These are phyloP conservation scores for Zaprionus ghesquierei DNA, from an alignment of 1,140 invertebrate genomes.

Conservation along the genomic window DNA sequence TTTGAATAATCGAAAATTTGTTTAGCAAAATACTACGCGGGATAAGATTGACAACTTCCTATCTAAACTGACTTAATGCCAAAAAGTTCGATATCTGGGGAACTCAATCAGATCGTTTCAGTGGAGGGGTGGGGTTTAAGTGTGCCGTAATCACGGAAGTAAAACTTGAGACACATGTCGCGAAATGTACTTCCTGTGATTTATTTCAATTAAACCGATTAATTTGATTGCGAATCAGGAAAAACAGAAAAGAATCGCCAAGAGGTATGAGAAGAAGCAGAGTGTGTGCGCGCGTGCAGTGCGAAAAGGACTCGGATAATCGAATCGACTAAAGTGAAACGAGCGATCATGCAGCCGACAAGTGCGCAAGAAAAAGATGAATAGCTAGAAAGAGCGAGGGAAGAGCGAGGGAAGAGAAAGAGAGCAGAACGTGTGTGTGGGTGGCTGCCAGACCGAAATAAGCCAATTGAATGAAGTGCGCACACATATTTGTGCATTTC, in stretches of 20 bases:
- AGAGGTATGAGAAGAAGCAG: neutral
- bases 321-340: neutral
- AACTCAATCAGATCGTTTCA: slow-evolving; percentile 40
- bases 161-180: slow-evolving; percentile 40
- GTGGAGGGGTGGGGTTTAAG: slow-evolving; percentile 1
- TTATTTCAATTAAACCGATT: slow-evolving; percentile 61
- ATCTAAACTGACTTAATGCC: neutral
- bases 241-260: neutral
- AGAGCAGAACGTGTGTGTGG: slow-evolving; percentile 12
- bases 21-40: slow-evolving; percentile 1
- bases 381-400: neutral
- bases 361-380: slow-evolving; percentile 13
- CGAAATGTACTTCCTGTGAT: slow-evolving; percentile 61
- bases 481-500: slow-evolving; percentile 62
- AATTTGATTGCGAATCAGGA: slow-evolving; percentile 38
- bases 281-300: neutral
- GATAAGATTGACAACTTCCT: slow-evolving; percentile 7
- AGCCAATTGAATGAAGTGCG: slow-evolving; percentile 62
- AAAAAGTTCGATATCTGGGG: neutral
- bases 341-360: slow-evolving; percentile 17
- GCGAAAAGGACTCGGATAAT: slow-evolving; percentile 30
- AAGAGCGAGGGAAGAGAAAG: neutral
- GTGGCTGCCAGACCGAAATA: slow-evolving; percentile 20
- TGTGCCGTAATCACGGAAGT: slow-evolving; percentile 58
- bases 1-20: neutral